Percentiles rank a stretch among this genome's conserved stretches.
Evolutionary conservation across 2,888 invertebrate species (phyloP).

Genomic region (Eurytoma californica): DNA sequence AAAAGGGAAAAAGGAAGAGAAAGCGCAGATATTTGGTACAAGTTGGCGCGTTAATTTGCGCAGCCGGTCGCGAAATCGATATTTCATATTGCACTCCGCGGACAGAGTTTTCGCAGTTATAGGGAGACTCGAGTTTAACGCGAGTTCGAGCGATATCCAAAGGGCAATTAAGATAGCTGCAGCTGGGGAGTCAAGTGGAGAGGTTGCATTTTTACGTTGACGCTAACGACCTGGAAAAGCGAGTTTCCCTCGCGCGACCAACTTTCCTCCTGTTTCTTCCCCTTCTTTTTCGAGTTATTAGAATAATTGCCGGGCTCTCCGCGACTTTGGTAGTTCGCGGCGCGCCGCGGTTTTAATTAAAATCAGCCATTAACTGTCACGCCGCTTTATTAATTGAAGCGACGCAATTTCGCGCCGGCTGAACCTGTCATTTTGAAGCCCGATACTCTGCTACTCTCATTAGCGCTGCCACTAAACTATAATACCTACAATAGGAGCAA

Average conservation of each 20-base stretch:
- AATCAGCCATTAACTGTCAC: too few species aligned
- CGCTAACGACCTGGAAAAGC: background rate
- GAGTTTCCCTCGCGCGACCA: background rate
- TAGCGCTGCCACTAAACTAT: too few species aligned
- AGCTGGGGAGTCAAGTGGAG: background rate
- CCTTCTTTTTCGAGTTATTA: conserved; percentile 8
- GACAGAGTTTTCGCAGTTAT: background rate
- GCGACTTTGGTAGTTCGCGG: background rate
- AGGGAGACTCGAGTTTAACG: background rate
- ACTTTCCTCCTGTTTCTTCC: background rate
- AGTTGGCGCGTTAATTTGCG: background rate
- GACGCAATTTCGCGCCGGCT: too few species aligned
- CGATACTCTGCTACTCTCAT: too few species aligned
- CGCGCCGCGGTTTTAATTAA: background rate
- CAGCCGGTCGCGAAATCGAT: conserved; percentile 27
- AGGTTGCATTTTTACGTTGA: background rate
- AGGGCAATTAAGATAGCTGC: conserved; percentile 9
- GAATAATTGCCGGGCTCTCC: conserved; percentile 21
- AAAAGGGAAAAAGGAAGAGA: too few species aligned
- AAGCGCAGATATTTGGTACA: too few species aligned
- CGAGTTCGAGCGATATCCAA: background rate
- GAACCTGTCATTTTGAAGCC: too few species aligned
- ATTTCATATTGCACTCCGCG: conserved; percentile 2
- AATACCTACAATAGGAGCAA: too few species aligned
- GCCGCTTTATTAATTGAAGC: too few species aligned